These are phyloP conservation scores for Nyctibius bracteatus DNA, from an alignment of 2,113 vertebrate species.

Conservation along the genomic window DNA sequence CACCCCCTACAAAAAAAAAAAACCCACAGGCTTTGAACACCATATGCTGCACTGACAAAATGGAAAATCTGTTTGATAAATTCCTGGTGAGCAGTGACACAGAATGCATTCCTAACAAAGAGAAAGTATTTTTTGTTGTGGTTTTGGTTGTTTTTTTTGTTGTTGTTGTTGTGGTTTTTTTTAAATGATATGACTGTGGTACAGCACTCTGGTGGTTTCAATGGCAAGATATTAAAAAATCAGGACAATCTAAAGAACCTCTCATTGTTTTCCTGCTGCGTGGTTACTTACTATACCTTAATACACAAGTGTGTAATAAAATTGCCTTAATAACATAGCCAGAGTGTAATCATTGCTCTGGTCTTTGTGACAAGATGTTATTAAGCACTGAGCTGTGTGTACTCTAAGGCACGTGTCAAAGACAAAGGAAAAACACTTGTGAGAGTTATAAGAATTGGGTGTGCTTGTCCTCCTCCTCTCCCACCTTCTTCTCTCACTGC, in stretches of 20 bases:
- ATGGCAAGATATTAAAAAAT: background rate
- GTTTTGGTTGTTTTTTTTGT: background rate
- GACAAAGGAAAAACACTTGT: background rate
- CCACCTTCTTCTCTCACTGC: background rate
- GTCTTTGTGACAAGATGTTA: background rate
- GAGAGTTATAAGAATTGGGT: background rate
- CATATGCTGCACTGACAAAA: background rate
- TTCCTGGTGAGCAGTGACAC: background rate
- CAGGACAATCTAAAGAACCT: background rate
- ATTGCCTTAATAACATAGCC: background rate
- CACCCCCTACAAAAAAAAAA: background rate
- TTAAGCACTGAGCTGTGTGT: background rate
- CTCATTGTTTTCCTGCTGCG: background rate
- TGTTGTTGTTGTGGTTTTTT: background rate
- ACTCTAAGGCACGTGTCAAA: background rate
- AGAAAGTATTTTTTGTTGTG: background rate
- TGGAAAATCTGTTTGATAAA: background rate
- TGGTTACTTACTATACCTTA: background rate
- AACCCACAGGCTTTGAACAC: background rate
- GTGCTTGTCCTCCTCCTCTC: background rate
- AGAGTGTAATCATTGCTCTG: background rate
- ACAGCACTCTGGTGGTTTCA: background rate
- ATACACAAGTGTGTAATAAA: background rate
- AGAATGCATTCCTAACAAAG: background rate
- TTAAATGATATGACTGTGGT: background rate